Conservation (phyloP, 1,140 invertebrate genomes). For the Hycleus cichorii region DNA sequence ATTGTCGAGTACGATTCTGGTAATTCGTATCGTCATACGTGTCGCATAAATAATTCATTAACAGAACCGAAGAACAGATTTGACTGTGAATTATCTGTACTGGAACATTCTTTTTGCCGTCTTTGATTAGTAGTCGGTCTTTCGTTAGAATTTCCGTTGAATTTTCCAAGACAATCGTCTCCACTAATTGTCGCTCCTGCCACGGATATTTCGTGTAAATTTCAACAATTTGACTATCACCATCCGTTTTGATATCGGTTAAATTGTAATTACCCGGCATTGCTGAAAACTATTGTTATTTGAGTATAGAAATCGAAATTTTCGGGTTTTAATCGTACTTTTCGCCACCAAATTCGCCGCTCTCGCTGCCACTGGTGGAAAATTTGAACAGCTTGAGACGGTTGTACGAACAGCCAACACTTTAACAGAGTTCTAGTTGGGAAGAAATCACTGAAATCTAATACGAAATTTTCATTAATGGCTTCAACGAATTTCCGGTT, state of each 20-base stretch:
- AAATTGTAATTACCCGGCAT: constrained; percentile 55
- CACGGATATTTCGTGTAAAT: constrained; percentile 48
- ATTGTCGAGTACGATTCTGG: constrained; percentile 29
- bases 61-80: constrained; percentile 50
- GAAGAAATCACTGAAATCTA: constrained; percentile 21
- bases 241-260: constrained; percentile 45
- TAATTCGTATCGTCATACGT: constrained; percentile 43
- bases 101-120: constrained; percentile 39
- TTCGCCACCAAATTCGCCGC: constrained; percentile 75
- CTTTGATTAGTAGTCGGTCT: constrained; percentile 40
- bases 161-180: constrained; percentile 27
- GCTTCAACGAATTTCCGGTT: background rate
- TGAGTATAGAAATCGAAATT: background rate
- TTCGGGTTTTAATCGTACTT: constrained; percentile 44
- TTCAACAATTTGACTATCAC: constrained; percentile 40
- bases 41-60: constrained; percentile 56
- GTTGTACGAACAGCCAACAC: constrained; percentile 37
- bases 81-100: constrained; percentile 43
- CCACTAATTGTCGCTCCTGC: constrained; percentile 36
- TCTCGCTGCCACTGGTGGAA: constrained; percentile 65
- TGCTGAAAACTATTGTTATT: constrained; percentile 50
- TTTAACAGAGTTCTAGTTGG: constrained; percentile 27
- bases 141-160: background rate
- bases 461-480: constrained; percentile 20
- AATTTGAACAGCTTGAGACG: constrained; percentile 45